Base-by-base conservation (phyloP, 2,113 vertebrate genomes). In the Takifugu bimaculatus region DNA sequence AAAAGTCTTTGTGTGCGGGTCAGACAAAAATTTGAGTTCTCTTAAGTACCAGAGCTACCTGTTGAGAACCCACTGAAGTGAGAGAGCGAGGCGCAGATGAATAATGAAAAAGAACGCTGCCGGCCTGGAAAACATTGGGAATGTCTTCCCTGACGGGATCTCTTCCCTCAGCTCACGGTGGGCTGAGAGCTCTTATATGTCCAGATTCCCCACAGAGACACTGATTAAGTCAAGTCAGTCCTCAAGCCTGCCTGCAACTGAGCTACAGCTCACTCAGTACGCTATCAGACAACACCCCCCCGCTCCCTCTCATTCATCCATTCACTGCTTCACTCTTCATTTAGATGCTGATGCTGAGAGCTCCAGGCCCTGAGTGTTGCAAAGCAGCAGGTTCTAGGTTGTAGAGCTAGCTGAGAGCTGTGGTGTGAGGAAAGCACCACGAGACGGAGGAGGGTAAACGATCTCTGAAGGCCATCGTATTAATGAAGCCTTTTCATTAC, bases 201-300 rank as follows among this genome's bases (percentile, higher is more conserved):
- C 78, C 74, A 78, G 76, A 80, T 81, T 62, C 56, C 87, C 82
- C 64, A 71, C 81, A 48, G 80, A 81, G 85, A 66, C 72, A 66
- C 68, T 88, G 87, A 84, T 88, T 80, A 88, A 88, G 85, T 87
- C 87, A 87, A 85, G 77, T 79, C 74, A 74, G 88, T 85, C 87
- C 84, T 82, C 80, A 74, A 72, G 66, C 56, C 74, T 68, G 69
- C 70, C 61, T 74, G 65, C 72, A 63, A 75, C 82, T 45, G 56
- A 79, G 71, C 71, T 57, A 60, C 62, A 27, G 70, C 81, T 86
- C 82, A 76, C 76, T 85, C 73, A 77, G 57, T 45, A 12, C 79
- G 77, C 80, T 85, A 82, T 85, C 84, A 70, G 79, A 73, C 80
- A 78, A 86, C 80, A 71, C 50, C 58, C 71, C 74, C 68, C 65